Conservation (phyloP, 2,888 invertebrate species). For the Noctuana brunneofusca region DNA sequence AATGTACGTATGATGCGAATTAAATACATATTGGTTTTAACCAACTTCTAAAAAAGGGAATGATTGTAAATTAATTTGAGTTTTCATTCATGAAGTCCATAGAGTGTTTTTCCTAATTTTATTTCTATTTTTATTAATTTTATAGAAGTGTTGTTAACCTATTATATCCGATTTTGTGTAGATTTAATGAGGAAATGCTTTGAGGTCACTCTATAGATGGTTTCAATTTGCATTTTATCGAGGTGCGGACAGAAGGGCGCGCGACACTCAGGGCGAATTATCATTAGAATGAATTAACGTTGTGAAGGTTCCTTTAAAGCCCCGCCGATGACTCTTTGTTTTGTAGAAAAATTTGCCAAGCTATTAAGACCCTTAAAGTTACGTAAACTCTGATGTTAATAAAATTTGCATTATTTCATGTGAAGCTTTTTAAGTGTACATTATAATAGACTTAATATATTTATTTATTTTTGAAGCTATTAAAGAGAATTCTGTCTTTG, state of each 20-base stretch:
- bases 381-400: not conserved
- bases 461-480: not conserved
- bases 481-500: too few relatives aligned
- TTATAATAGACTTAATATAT: not conserved
- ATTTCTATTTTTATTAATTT: not conserved
- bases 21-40: too few relatives aligned
- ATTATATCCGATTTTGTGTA: not conserved
- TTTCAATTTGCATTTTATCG: conserved; percentile 13
- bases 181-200: conserved; percentile 9
- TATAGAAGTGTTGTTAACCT: not conserved
- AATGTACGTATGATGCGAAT: too few relatives aligned
- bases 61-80: too few relatives aligned
- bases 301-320: not conserved
- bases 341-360: conserved; percentile 1
- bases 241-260: conserved; percentile 11
- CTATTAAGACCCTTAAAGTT: not conserved
- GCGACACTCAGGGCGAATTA: conserved; percentile 14
- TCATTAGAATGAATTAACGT: conserved; percentile 10
- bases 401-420: not conserved
- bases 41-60: too few relatives aligned
- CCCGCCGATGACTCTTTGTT: not conserved
- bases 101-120: not conserved
- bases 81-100: too few relatives aligned
- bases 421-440: not conserved
- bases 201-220: conserved; percentile 13